Evolutionary conservation across 2,113 vertebrate genomes (phyloP).

Genomic region (Microtus pennsylvanicus): DNA sequence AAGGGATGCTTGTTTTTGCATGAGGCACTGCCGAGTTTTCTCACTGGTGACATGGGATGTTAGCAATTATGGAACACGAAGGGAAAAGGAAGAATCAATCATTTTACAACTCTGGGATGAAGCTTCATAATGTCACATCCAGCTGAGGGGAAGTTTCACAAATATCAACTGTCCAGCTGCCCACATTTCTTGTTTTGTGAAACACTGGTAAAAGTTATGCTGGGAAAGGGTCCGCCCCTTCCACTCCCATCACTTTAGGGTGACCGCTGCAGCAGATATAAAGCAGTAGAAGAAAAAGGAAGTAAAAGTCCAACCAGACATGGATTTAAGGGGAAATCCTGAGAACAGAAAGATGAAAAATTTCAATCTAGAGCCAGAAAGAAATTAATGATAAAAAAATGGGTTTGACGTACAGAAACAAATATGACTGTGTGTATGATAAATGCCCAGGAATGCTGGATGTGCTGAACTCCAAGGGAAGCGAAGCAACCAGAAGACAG

Average conservation of each 20-base stretch:
- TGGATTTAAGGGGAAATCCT: background rate
- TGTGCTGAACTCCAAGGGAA: background rate
- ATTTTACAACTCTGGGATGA: background rate
- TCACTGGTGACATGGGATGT: background rate
- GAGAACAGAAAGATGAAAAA: background rate
- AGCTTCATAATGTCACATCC: background rate
- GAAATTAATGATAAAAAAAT: background rate
- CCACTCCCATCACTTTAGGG: background rate
- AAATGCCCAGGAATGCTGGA: background rate
- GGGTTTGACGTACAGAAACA: background rate
- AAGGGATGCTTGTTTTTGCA: conserved; percentile 27
- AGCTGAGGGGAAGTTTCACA: background rate
- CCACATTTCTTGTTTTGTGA: background rate
- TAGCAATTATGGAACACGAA: background rate
- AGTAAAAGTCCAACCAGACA: background rate
- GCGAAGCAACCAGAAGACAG: background rate
- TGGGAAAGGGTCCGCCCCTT: background rate
- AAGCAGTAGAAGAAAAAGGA: background rate
- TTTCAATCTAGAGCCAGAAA: conserved; percentile 14
- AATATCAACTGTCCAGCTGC: background rate
- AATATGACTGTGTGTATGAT: background rate
- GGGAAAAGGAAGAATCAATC: background rate
- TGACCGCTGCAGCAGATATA: background rate
- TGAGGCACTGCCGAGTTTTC: background rate
- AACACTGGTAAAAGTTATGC: background rate